phyloP scores from a whole-genome alignment of 2,797 vertebrate genomes.

The Staurois parvus region DNA sequence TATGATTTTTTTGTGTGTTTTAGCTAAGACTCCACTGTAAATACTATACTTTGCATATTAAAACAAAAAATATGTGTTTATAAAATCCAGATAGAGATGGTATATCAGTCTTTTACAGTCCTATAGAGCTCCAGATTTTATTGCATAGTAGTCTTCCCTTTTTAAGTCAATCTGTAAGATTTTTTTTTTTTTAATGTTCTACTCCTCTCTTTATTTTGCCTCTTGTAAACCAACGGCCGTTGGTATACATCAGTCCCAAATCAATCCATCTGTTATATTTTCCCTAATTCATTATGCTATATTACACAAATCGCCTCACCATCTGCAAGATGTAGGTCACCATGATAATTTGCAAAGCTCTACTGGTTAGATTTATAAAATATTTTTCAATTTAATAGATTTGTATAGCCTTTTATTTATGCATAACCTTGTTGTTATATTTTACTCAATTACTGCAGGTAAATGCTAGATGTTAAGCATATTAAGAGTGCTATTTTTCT shows the following conservation, averaged over 20 bases:
- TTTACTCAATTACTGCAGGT: not conserved
- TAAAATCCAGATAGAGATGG: not conserved
- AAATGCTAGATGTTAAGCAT: not conserved
- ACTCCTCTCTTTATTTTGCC: constrained; percentile 25
- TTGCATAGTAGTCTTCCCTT: too few species aligned
- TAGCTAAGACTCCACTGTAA: not conserved
- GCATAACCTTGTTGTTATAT: constrained; percentile 23
- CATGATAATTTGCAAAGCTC: constrained; percentile 38
- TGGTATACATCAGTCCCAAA: constrained; percentile 48
- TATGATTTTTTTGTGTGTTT: not conserved
- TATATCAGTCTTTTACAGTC: not conserved
- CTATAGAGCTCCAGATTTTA: not conserved
- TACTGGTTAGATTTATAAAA: constrained; percentile 39
- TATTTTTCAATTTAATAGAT: constrained; percentile 20
- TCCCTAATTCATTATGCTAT: constrained; percentile 53
- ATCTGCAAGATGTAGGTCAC: constrained; percentile 55
- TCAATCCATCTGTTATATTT: constrained; percentile 55
- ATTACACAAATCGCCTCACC: constrained; percentile 49
- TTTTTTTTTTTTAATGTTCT: too few species aligned
- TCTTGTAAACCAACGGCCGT: constrained; percentile 28
- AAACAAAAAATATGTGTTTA: too few species aligned
- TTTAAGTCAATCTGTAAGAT: too few species aligned
- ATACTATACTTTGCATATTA: not conserved
- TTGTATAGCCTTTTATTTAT: constrained; percentile 24
- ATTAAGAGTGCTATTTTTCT: not conserved